Evolutionary conservation across 2,113 vertebrate genomes (phyloP), one percentile per base, ranked within the genome.

Genomic region (Pycnonotus jocosus): DNA sequence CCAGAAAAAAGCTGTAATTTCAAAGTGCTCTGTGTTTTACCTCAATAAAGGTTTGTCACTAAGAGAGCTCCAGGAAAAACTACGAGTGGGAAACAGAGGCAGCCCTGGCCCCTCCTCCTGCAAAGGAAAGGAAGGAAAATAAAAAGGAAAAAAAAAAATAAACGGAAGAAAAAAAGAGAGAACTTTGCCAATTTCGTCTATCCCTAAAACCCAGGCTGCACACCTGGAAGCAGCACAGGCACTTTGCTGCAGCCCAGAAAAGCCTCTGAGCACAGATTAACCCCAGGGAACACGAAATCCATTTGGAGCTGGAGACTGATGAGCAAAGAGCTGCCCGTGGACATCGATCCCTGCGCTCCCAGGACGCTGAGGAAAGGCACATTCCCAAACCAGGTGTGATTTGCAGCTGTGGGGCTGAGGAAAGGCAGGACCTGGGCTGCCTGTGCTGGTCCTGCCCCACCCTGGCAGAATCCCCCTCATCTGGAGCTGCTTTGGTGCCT

Each of bases 71-170:
- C 23, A 48, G 28, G 53, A 61, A 69, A 78, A 78, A 7, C 17
- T 24, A 20, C 27, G 30, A 27, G 23, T 6, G 6, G 40, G 62
- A 61, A 28, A 35, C 11, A 56, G 40, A 60, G 77, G 54, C 25
- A 54, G 74, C 22, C 16, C 42, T 15, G 17, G 22, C 33, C 8
- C 62, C 61, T 80, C 35, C 40, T 57, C 6, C 16, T 48, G 45
- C 6, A 22, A 40, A 60, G 45, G 47, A n/a, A 64, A 62, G 6
- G 3, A 7, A 2, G 1, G 1, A 0, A 2, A 15, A 7, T 3
- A 3, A 3, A 3, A 10, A 2, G 7, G 12, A 18, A 6, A 30
- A 11, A 15, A 25, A 4, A 2, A 5, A 3, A 11, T 1, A 3
- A 16, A 10, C 4, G 2, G 3, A 4, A 11, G 2, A 8, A 15